These are phyloP conservation scores for Sebastes diploproa DNA, from an alignment of 2,797 vertebrate genomes.

Conservation along the genomic window DNA sequence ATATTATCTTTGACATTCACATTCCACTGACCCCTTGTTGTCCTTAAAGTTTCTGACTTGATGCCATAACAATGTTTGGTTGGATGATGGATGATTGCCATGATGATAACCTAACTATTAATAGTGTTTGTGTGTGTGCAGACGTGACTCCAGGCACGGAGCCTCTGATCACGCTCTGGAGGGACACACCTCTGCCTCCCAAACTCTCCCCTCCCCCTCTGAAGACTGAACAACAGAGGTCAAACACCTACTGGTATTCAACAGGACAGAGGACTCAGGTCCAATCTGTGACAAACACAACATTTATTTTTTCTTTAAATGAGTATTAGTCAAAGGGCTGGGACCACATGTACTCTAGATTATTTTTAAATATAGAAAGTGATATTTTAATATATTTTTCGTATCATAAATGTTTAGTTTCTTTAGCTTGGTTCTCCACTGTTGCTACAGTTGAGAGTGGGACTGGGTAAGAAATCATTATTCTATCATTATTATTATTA, in stretches of 20 bases:
- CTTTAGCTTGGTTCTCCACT: not conserved
- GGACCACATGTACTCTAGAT: no score
- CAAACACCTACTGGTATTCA: not conserved
- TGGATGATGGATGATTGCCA: slow-evolving; percentile 35
- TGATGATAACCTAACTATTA: slow-evolving; percentile 53
- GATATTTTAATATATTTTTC: not conserved
- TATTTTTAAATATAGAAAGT: not conserved
- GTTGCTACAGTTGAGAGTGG: not conserved
- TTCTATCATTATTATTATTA: no score
- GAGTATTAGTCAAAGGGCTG: no score
- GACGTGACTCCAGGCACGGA: slow-evolving; percentile 62
- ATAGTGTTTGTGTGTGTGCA: slow-evolving; percentile 41
- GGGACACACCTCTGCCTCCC: not conserved
- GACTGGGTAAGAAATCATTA: no score
- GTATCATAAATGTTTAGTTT: not conserved
- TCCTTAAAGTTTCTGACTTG: slow-evolving; percentile 31
- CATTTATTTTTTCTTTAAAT: no score
- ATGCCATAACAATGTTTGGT: slow-evolving; percentile 40
- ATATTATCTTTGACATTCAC: slow-evolving; percentile 38
- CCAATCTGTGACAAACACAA: not conserved
- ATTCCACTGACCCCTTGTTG: not conserved
- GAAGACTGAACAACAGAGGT: slow-evolving; percentile 1
- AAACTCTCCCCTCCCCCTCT: not conserved
- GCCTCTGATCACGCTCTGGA: not conserved
- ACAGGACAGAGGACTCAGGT: not conserved